These are phyloP conservation scores for Cairina moschata DNA, from an alignment of 2,113 vertebrate genomes.

Conservation along the genomic window DNA sequence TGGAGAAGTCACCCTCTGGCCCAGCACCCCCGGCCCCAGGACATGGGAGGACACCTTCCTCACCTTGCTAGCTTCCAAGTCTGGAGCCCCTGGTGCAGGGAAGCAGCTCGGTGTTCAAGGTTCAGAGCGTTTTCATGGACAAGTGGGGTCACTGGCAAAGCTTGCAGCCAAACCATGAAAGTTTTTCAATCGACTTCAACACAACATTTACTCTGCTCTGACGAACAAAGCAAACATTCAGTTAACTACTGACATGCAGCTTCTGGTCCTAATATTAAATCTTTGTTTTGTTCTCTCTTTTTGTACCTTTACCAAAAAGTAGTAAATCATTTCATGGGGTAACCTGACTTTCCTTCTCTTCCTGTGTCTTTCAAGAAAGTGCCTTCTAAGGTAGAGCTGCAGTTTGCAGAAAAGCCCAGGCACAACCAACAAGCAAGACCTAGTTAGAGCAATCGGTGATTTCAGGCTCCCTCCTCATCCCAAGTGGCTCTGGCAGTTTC, in stretches of 20 bases:
- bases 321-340: slow-evolving; percentile 13
- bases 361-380: background rate
- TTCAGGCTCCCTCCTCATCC: slow-evolving; percentile 49
- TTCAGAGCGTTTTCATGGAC: background rate
- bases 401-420: background rate
- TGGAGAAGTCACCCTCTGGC: background rate
- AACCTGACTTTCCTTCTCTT: slow-evolving; percentile 46
- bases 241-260: background rate
- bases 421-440: background rate
- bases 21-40: background rate
- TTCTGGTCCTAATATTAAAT: background rate
- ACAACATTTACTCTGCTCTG: background rate
- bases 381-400: background rate
- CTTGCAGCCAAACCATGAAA: background rate
- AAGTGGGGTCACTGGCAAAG: background rate
- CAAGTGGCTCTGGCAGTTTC: slow-evolving; percentile 46
- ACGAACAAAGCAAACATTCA: slow-evolving; percentile 24
- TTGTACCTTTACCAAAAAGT: background rate
- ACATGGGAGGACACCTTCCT: background rate
- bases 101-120: rapidly evolving
- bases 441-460: background rate
- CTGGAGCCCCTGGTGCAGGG: background rate
- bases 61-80: background rate
- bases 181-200: background rate
- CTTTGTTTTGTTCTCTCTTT: background rate